Conservation (phyloP, 1,140 invertebrate species). For the Metopolophium dirhodum region DNA sequence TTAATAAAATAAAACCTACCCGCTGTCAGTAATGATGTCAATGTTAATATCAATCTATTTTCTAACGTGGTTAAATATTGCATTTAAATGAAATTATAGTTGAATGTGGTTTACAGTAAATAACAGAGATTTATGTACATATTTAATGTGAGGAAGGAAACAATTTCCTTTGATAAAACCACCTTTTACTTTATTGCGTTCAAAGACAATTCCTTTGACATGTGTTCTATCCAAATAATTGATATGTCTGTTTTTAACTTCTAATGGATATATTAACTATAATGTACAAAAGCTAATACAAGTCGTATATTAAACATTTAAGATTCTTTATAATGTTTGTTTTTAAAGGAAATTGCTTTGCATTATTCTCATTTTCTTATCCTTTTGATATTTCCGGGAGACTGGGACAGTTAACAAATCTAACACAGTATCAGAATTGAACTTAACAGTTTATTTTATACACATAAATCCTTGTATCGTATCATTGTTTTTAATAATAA, state of each 20-base stretch:
- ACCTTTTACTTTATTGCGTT: not conserved
- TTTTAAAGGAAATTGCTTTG: not conserved
- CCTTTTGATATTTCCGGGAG: not conserved
- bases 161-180: not conserved
- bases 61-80: not conserved
- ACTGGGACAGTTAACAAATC: not conserved
- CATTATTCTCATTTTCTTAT: not conserved
- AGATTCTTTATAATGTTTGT: not conserved
- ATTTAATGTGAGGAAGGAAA: not conserved
- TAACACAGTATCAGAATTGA: not conserved
- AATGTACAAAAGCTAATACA: not conserved
- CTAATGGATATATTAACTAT: not conserved
- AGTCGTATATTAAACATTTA: not conserved
- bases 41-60: not conserved
- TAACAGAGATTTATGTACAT: not conserved
- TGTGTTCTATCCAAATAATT: constrained; percentile 16
- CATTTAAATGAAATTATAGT: not conserved
- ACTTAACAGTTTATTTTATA: not conserved
- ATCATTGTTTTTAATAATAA: not conserved
- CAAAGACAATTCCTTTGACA: not conserved
- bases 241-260: not conserved
- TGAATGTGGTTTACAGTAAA: not conserved
- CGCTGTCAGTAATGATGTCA: not conserved
- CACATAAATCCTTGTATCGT: not conserved
- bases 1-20: not conserved